Conservation (phyloP, 2,113 vertebrate species). For the Macheiramphus alcinus region DNA sequence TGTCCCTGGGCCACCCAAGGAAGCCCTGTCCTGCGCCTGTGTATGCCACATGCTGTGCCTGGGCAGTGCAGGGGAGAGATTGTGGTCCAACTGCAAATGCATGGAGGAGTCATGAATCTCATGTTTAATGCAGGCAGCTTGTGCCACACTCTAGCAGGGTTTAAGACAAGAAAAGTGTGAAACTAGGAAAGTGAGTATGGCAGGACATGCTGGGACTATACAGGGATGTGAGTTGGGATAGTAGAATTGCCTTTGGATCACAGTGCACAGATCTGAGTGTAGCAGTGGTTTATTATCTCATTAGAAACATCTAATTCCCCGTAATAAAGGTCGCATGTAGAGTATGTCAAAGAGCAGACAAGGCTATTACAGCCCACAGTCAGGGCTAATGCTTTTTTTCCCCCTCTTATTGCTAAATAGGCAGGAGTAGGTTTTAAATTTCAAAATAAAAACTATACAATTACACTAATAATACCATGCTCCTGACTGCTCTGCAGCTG, state of each 20-base stretch:
- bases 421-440: conserved; percentile 16
- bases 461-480: background rate
- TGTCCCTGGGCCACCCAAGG: background rate
- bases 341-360: background rate
- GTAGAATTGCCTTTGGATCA: background rate
- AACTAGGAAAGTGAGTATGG: background rate
- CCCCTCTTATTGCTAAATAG: background rate
- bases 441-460: conserved; percentile 4
- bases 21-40: fast-evolving
- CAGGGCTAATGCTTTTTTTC: background rate
- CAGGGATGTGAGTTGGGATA: background rate
- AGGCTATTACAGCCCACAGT: background rate
- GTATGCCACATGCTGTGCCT: background rate
- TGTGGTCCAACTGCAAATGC: background rate
- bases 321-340: background rate
- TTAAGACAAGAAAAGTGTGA: background rate
- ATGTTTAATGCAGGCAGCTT: background rate
- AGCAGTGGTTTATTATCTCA: conserved; percentile 59
- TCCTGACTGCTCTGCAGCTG: conserved; percentile 33
- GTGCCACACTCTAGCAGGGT: fast-evolving
- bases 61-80: background rate
- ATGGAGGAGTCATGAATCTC: background rate
- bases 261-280: conserved; percentile 4
- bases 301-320: conserved; percentile 18
- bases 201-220: background rate